Evolutionary conservation across 2,113 vertebrate species (phyloP).

Genomic region (Centropus unirufus): DNA sequence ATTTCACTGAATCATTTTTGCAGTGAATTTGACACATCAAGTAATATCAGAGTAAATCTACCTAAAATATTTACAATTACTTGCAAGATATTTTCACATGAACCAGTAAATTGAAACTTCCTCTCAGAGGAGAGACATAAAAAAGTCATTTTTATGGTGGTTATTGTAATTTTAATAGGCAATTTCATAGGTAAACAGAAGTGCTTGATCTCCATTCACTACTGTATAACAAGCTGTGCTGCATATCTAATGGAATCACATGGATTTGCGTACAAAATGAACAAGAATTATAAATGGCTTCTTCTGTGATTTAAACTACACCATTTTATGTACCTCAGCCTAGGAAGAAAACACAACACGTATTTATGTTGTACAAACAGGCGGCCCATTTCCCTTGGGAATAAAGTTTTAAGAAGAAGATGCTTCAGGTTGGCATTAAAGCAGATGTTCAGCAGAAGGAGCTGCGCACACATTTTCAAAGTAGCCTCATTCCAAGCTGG

Average conservation of each 20-base stretch:
- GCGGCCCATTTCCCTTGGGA: constrained; percentile 7
- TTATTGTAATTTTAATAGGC: constrained; percentile 70
- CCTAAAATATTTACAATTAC: constrained; percentile 65
- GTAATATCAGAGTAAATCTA: constrained; percentile 64
- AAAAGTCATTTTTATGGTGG: constrained; percentile 56
- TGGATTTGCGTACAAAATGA: constrained; percentile 66
- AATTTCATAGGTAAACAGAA: constrained; percentile 75
- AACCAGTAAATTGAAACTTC: constrained; percentile 59
- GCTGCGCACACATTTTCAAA: neutral
- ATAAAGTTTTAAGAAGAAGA: constrained; percentile 11
- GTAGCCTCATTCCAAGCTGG: neutral
- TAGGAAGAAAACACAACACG: constrained; percentile 31
- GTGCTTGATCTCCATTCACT: constrained; percentile 72
- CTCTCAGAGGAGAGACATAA: constrained; percentile 65
- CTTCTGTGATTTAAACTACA: constrained; percentile 51
- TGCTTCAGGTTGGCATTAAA: neutral
- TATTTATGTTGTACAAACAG: neutral
- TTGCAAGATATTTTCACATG: constrained; percentile 24
- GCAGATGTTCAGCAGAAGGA: constrained; percentile 60
- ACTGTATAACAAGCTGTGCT: constrained; percentile 48
- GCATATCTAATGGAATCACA: constrained; percentile 68
- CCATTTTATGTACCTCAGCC: constrained; percentile 31
- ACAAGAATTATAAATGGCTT: constrained; percentile 67
- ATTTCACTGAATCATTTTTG: constrained; percentile 20
- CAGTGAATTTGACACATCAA: constrained; percentile 28